Evolutionary conservation across 2,797 vertebrate species (phyloP).

Genomic region (Morus bassanus): DNA sequence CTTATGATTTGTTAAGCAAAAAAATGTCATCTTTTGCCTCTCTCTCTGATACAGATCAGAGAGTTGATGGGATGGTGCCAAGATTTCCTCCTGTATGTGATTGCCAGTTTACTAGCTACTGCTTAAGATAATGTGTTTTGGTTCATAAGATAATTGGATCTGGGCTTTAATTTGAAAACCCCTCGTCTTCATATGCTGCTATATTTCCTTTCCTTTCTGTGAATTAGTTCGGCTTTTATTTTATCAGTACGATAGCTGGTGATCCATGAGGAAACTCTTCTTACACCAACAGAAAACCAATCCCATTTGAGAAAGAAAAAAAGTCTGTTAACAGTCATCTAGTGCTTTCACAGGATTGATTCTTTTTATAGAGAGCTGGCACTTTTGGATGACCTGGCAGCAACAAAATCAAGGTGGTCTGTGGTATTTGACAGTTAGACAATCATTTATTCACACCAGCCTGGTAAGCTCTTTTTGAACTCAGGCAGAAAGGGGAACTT

Average conservation of each 20-base stretch:
- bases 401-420: slow-evolving; percentile 29
- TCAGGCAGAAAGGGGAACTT: background rate
- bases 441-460: slow-evolving; percentile 40
- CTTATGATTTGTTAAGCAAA: background rate
- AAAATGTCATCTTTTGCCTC: background rate
- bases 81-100: background rate
- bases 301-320: background rate
- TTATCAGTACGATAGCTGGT: background rate
- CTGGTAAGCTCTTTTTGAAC: background rate
- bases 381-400: slow-evolving; percentile 46
- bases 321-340: slow-evolving; percentile 29
- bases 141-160: background rate
- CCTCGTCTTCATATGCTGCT: background rate
- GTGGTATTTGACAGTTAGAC: slow-evolving; percentile 34
- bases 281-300: slow-evolving; percentile 18
- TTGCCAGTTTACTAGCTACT: background rate
- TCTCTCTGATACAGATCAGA: background rate
- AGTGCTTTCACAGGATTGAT: slow-evolving; percentile 32
- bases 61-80: background rate
- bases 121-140: background rate
- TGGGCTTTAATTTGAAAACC: background rate
- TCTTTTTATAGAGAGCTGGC: background rate
- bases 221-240: background rate
- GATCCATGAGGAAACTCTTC: background rate
- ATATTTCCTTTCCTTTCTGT: background rate